Evolutionary conservation across 2,797 vertebrate genomes (phyloP), one percentile per base, ranked within the genome.

Genomic region (Alouatta caraya): DNA sequence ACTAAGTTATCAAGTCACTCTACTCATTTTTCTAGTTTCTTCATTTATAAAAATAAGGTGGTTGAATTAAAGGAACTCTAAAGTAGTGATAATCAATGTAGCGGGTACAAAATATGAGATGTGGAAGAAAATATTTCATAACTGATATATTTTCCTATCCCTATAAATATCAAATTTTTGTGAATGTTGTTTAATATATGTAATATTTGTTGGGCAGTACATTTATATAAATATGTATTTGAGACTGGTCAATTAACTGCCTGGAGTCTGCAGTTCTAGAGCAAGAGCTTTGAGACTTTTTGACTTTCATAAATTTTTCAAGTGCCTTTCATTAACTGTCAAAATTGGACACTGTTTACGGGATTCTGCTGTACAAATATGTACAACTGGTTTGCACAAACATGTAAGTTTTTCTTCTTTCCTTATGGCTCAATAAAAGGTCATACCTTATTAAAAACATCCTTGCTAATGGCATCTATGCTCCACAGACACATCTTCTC

Each of bases 381-480:
- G 13, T 48, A 94, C 81, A 85, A 76, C 33, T 28, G 21, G 22
- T 92, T 8, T 81, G 33, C 13, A 90, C 42, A 94, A 46, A 94
- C 30, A 73, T 24, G 78, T 93, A 7, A 44, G 7, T 84, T 94
- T 93, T 81, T 46, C 57, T 76, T 72, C 46, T 64, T 52, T 73
- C 83, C 52, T 79, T 42, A 37, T 37, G 93, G 42, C 24, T 7
- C 37, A 44, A 89, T 88, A 90, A 94, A 90, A 57, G 22, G 79
- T 84, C 96, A 59, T 99, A 99, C 99, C 99, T 99, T 99, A 99
- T 99, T 99, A 98, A 99, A 99, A 81, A 99, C 99, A 44, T 99
- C 99, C 98, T 99, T 99, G 98, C 99, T 99, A 97, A 99, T 97
- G 50, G 98, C 98, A 80, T 99, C 98, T 88, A 98, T 95, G 5